A percentile compares a stretch with the other conserved stretches of the same genome.
Evolutionary conservation across 2,113 vertebrate genomes (phyloP).

Genomic region (Callithrix jacchus): DNA sequence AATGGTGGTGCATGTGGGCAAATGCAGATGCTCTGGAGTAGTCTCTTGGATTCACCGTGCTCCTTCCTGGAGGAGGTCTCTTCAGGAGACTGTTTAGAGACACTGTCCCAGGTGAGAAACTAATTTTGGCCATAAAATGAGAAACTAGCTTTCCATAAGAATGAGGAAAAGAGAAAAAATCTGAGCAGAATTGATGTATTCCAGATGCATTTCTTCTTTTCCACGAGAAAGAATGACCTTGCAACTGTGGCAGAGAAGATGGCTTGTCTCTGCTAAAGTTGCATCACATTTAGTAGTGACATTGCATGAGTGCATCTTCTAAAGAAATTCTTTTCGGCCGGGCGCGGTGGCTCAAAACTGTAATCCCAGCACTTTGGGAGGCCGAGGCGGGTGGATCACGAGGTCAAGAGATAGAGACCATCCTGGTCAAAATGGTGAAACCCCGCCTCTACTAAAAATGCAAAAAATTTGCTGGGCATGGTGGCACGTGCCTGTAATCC

Average conservation of each 20-base stretch:
- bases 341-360: no score
- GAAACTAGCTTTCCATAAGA: constrained; percentile 17
- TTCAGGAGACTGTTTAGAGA: background rate
- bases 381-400: no score
- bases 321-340: background rate
- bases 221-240: background rate
- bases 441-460: no score
- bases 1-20: background rate
- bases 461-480: no score
- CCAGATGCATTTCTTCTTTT: background rate
- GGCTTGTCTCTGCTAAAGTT: background rate
- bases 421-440: no score
- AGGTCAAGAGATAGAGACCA: no score
- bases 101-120: background rate
- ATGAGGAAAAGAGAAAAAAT: constrained; percentile 29
- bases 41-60: background rate
- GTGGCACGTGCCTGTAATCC: no score
- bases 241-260: background rate
- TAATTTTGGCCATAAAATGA: constrained; percentile 23
- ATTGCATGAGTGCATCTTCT: background rate
- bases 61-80: background rate
- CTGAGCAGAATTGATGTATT: constrained; percentile 47
- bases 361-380: no score
- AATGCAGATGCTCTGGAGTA: background rate
- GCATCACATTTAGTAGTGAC: background rate